Conservation (phyloP, 2,797 vertebrate genomes). For the Pseudochirops cupreus region DNA sequence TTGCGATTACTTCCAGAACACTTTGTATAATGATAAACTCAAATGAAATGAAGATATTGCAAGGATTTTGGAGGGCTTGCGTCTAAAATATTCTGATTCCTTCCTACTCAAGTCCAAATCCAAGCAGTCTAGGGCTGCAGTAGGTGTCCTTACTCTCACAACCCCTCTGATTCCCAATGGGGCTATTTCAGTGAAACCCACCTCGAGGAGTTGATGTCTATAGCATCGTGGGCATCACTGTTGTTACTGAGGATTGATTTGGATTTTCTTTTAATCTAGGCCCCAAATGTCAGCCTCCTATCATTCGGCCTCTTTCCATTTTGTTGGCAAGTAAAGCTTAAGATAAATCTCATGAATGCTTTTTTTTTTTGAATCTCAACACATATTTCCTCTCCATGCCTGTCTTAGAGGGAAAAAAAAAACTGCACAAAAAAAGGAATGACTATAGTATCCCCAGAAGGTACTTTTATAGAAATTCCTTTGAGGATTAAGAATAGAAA, state of each 20-base stretch:
- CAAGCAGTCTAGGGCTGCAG: not conserved
- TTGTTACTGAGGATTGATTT: constrained; percentile 75
- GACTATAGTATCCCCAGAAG: constrained; percentile 40
- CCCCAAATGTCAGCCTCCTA: constrained; percentile 75
- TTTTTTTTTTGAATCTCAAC: constrained; percentile 69
- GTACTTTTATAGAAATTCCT: constrained; percentile 61
- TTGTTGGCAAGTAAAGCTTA: constrained; percentile 76
- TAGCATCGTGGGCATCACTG: constrained; percentile 53
- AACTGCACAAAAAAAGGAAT: constrained; percentile 51
- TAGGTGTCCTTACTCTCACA: constrained; percentile 48
- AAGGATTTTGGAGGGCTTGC: constrained; percentile 52
- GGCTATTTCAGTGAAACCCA: constrained; percentile 5
- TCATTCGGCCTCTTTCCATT: constrained; percentile 65
- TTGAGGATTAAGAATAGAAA: constrained; percentile 66
- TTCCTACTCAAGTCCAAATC: constrained; percentile 38
- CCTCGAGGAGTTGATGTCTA: constrained; percentile 45
- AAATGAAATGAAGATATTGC: constrained; percentile 64
- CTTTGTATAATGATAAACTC: constrained; percentile 72
- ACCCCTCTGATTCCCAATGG: constrained; percentile 28
- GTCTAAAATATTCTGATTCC: constrained; percentile 56
- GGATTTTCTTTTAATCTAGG: constrained; percentile 79
- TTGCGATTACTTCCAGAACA: constrained; percentile 77
- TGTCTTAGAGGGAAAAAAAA: constrained; percentile 53
- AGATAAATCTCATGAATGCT: constrained; percentile 73
- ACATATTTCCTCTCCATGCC: constrained; percentile 67